phyloP scores from a whole-genome alignment of 1,140 invertebrate genomes.

The Scaptomyza graminum region DNA sequence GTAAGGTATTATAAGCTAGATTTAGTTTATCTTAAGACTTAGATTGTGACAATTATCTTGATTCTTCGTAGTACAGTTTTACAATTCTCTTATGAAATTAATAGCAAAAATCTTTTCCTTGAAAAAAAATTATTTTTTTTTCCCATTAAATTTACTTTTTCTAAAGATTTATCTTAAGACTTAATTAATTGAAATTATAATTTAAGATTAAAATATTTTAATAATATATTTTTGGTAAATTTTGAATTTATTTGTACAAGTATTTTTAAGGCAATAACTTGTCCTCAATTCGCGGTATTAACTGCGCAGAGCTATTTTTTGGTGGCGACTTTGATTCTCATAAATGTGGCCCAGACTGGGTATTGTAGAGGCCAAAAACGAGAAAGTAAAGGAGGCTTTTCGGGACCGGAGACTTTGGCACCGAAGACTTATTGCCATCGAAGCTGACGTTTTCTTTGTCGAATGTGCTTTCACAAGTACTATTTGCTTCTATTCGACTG shows the following conservation, averaged over 20 bases:
- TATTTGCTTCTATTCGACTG: conserved; percentile 35
- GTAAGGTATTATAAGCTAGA: background rate
- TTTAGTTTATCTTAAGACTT: too few species aligned
- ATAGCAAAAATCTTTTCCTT: too few species aligned
- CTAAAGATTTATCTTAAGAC: too few species aligned
- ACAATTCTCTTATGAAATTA: too few species aligned
- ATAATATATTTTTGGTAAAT: too few species aligned
- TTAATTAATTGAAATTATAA: too few species aligned
- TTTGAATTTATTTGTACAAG: too few species aligned
- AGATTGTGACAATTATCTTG: too few species aligned
- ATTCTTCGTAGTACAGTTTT: too few species aligned
- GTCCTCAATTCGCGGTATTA: conserved; percentile 66
- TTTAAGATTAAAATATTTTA: too few species aligned
- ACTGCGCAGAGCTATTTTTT: conserved; percentile 70
- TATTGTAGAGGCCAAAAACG: background rate
- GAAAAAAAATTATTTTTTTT: too few species aligned
- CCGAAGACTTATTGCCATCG: conserved; percentile 28
- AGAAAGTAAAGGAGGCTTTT: background rate
- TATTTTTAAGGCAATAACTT: conserved; percentile 23
- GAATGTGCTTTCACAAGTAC: conserved; percentile 34
- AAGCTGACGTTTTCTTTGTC: conserved; percentile 37
- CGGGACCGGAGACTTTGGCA: conserved; percentile 7
- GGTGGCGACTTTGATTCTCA: conserved; percentile 37
- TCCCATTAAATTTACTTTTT: too few species aligned
- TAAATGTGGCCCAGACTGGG: background rate